Percentiles rank a stretch among this genome's conserved stretches.
Evolutionary conservation across 2,113 vertebrate genomes (phyloP).

Genomic region (Ictalurus furcatus): DNA sequence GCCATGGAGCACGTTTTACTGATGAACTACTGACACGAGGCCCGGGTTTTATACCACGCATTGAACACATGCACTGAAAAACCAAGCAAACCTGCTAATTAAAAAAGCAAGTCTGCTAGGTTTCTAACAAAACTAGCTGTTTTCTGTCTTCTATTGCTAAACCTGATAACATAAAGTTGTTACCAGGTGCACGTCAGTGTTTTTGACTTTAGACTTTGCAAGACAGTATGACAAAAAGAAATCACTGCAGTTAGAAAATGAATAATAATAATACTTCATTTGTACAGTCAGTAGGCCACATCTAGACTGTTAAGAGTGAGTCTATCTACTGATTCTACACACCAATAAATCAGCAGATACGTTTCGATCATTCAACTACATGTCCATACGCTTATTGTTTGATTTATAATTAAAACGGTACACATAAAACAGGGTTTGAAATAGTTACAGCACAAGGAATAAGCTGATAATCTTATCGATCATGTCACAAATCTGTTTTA

Average conservation of each 20-base stretch:
- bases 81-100: conserved; percentile 6
- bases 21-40: conserved; percentile 37
- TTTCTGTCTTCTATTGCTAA: not conserved
- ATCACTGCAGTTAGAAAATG: not conserved
- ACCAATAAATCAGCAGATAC: not conserved
- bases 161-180: not conserved
- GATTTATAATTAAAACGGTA: not conserved
- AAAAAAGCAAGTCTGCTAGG: not conserved
- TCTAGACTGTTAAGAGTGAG: not conserved
- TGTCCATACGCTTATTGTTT: not conserved
- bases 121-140: not conserved
- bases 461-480: not conserved
- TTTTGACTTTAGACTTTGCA: not conserved
- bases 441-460: not conserved
- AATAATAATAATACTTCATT: not conserved
- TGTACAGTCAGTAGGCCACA: not conserved
- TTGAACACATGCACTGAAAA: not conserved
- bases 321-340: not conserved
- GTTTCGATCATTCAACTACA: not conserved
- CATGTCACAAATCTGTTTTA: not conserved
- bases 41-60: not conserved
- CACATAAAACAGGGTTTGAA: not conserved
- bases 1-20: conserved; percentile 29
- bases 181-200: not conserved
- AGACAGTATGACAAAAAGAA: not conserved